Evolutionary conservation across 2,888 invertebrate genomes (phyloP).

Genomic region (Camptogramma bilineatum): DNA sequence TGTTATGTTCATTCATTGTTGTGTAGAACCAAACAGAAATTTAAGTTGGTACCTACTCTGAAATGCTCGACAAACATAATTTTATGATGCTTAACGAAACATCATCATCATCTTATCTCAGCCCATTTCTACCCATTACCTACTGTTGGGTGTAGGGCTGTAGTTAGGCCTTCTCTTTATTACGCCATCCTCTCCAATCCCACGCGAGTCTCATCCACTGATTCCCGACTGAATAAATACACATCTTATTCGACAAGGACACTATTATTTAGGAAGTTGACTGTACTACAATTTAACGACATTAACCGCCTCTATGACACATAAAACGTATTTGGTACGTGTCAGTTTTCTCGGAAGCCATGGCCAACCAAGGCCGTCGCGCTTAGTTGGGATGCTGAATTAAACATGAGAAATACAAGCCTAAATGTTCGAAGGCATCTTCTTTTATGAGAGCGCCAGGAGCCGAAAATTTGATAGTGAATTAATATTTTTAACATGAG

Average conservation of each 20-base stretch:
- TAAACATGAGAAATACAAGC: slow-evolving; percentile 56
- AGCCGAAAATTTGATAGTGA: no score
- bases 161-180: no score
- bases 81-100: background rate
- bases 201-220: no score
- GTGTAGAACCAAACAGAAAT: no score
- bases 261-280: background rate
- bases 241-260: background rate
- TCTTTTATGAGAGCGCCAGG: slow-evolving; percentile 25
- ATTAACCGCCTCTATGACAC: slow-evolving; percentile 22
- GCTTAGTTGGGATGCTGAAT: slow-evolving; percentile 60
- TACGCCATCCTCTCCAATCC: no score
- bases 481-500: no score
- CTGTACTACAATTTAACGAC: slow-evolving; percentile 12
- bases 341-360: slow-evolving; percentile 58
- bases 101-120: background rate
- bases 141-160: no score
- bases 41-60: no score
- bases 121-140: no score
- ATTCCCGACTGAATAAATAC: no score
- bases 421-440: slow-evolving; percentile 51
- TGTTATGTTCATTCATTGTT: no score
- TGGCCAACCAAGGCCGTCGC: slow-evolving; percentile 58
- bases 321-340: slow-evolving; percentile 49
- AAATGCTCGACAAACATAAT: no score